Conservation (phyloP, 2,797 vertebrate species). For the Cyclura pinguis region DNA sequence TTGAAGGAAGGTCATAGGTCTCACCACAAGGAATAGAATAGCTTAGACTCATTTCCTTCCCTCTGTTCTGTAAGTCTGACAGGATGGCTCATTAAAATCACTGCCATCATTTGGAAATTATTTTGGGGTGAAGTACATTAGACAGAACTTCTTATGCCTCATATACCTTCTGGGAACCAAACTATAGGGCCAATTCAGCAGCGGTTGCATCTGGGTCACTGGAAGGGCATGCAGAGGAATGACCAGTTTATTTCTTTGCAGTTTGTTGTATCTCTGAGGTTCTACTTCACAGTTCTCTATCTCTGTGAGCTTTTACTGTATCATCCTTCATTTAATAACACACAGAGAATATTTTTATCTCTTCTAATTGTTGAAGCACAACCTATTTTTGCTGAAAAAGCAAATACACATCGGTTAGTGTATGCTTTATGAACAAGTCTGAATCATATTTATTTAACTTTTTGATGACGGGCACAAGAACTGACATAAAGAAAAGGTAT, state of each 20-base stretch:
- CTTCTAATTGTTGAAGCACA: background rate
- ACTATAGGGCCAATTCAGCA: background rate
- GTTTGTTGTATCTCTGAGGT: background rate
- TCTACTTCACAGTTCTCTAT: background rate
- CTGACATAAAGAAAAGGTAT: background rate
- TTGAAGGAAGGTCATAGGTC: background rate
- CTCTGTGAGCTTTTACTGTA: background rate
- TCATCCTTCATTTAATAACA: background rate
- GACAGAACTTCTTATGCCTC: background rate
- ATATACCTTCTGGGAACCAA: constrained; percentile 5
- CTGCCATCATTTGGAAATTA: background rate
- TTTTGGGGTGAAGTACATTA: background rate
- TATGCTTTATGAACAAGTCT: background rate
- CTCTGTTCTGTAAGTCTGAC: background rate
- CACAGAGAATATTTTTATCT: background rate
- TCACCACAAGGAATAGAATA: background rate
- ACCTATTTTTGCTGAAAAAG: background rate
- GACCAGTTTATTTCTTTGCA: background rate
- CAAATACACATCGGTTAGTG: background rate
- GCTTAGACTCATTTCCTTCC: background rate
- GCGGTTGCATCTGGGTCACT: background rate
- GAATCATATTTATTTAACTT: background rate
- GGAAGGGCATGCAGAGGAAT: background rate
- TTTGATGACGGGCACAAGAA: background rate
- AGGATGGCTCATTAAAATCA: background rate